Evolutionary conservation across 2,888 invertebrate species (phyloP), one percentile per base, ranked within the genome.

Genomic region (Lepidocyrtoides sp.): DNA sequence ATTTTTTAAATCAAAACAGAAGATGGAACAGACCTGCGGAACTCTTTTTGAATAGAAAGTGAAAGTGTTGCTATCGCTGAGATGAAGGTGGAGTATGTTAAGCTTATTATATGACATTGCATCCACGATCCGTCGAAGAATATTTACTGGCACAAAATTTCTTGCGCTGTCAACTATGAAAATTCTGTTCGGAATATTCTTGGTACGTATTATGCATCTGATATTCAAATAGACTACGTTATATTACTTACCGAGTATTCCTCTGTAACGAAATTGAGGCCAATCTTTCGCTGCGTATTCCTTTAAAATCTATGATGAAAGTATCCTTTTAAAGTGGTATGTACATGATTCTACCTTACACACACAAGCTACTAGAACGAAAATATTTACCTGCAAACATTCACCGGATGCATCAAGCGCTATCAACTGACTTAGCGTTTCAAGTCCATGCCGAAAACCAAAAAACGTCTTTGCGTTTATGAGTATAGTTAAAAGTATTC

Each of bases 81-180:
- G 63, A 32, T 91, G 91, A 89, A 89, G 96, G 93, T 96, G 96
- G 87, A 96, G 95, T 2, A 96, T 95, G 93, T 96, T 96, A 94
- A 96, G 91, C 95, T 99, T 99, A 72, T 97, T 97, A 12, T 97
- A 96, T 0, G 97, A 97, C 97, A 99, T 98, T 0, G 97, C 98
- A 94, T 98, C 97, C 92, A 98, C 96, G 82, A 97, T 97, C 92
- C 96, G 96, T 94, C 96, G 96, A 12, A 98, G 96, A 60, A 96
- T 96, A 12, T 95, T 95, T 93, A 98, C 95, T 0, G 98, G 97
- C 72, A 94, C 82, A 89, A 93, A 94, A 88, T 94, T 94, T 20
- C 96, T 94, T 2, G 96, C 95, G 0, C 96, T 96, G 94, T 96
- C 96, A 44, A 96, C 93, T 92, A 96, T 95, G 3, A 96, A 91